These are phyloP conservation scores for Dromococcyx pavoninus DNA, from an alignment of 2,797 vertebrate genomes.

Conservation along the genomic window DNA sequence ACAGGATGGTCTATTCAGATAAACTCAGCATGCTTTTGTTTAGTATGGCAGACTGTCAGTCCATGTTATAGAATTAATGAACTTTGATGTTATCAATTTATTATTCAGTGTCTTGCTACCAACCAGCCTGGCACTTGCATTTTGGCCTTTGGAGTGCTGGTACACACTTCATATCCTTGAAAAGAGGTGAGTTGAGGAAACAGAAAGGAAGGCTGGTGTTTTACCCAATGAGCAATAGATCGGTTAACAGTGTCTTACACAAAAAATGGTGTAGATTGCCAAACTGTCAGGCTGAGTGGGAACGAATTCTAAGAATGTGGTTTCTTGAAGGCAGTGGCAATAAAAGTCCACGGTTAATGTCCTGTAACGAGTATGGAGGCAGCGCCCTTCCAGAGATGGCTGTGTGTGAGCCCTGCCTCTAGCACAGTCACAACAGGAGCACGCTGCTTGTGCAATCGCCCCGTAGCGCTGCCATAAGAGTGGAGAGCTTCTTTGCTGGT, in stretches of 20 bases:
- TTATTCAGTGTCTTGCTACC: neutral
- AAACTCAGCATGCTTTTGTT: neutral
- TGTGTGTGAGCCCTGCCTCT: neutral
- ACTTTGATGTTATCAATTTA: neutral
- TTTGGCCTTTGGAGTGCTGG: neutral
- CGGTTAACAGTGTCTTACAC: neutral
- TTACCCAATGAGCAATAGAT: neutral
- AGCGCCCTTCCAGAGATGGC: neutral
- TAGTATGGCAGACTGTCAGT: neutral
- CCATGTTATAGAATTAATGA: neutral
- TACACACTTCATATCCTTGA: neutral
- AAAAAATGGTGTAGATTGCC: neutral
- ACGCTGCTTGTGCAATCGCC: neutral
- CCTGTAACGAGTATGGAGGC: neutral
- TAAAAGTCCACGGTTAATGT: neutral
- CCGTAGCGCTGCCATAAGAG: neutral
- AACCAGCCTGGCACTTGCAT: neutral
- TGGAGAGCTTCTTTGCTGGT: neutral
- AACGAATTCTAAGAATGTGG: neutral
- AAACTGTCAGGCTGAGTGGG: neutral
- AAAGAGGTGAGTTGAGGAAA: neutral
- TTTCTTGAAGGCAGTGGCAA: slow-evolving; percentile 23
- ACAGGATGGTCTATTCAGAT: neutral
- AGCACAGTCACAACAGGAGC: neutral
- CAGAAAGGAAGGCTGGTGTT: neutral